Conservation (phyloP, 2,888 invertebrate species). For the Drosophila rubida region DNA sequence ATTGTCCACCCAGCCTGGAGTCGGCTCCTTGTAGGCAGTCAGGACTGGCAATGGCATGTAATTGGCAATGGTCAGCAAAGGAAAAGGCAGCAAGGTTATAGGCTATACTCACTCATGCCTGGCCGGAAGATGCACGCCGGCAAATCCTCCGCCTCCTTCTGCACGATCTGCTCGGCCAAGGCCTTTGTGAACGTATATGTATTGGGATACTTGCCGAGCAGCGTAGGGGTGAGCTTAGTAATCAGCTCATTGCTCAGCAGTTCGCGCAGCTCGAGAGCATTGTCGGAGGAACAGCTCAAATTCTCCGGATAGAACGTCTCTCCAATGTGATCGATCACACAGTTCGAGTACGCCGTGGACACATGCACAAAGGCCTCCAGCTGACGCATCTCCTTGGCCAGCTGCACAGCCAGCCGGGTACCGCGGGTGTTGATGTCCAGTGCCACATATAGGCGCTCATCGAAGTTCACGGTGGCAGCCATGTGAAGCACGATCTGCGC, state of each 20-base stretch:
- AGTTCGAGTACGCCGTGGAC: constrained; percentile 89
- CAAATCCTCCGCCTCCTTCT: constrained; percentile 86
- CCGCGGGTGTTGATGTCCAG: constrained; percentile 89
- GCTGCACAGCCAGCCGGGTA: constrained; percentile 87
- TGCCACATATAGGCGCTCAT: constrained; percentile 89
- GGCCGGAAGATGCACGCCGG: constrained; percentile 85
- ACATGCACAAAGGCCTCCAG: constrained; percentile 87
- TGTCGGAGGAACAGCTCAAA: constrained; percentile 75
- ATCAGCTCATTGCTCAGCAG: constrained; percentile 81
- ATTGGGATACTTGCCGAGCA: constrained; percentile 86
- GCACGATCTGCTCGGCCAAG: constrained; percentile 88
- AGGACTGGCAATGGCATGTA: constrained; percentile 32
- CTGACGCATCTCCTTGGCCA: constrained; percentile 87
- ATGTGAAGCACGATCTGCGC: constrained; percentile 91
- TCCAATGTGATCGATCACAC: constrained; percentile 83
- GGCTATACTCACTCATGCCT: constrained; percentile 12
- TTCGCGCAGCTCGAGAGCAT: constrained; percentile 79
- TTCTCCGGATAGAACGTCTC: constrained; percentile 83
- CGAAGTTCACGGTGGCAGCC: constrained; percentile 94
- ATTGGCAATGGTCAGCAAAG: neutral
- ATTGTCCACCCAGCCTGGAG: constrained; percentile 89
- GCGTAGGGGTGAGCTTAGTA: constrained; percentile 73
- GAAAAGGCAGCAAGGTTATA: neutral
- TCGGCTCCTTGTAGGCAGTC: constrained; percentile 85
- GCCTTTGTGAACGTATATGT: constrained; percentile 91